Evolutionary conservation across 2,113 vertebrate genomes (phyloP).

Genomic region (Callospermophilus lateralis): DNA sequence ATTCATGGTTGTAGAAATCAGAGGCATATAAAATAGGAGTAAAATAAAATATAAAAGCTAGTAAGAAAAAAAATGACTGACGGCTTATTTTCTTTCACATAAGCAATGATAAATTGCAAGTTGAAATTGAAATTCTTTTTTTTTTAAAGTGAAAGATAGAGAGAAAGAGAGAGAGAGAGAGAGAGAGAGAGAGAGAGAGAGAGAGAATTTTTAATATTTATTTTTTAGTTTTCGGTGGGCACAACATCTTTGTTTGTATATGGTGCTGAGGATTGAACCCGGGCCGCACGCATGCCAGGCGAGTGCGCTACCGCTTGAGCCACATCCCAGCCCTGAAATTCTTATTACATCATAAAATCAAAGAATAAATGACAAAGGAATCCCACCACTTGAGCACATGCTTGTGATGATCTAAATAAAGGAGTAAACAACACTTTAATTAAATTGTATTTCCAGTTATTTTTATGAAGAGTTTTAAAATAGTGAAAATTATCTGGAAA

Average conservation of each 20-base stretch:
- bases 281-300: too few relatives aligned
- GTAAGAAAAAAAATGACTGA: not conserved
- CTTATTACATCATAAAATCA: conserved; percentile 3
- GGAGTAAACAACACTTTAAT: not conserved
- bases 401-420: not conserved
- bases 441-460: not conserved
- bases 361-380: not conserved
- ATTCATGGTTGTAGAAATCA: not conserved
- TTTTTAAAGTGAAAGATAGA: too few relatives aligned
- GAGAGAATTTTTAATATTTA: too few relatives aligned
- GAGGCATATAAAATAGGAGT: not conserved
- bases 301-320: too few relatives aligned
- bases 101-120: not conserved
- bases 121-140: not conserved
- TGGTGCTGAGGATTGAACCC: too few relatives aligned
- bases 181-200: too few relatives aligned
- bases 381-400: not conserved
- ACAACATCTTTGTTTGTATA: too few relatives aligned
- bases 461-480: not conserved
- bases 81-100: conserved; percentile 25
- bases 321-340: not conserved
- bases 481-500: conserved; percentile 39
- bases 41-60: not conserved
- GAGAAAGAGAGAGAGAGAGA: too few relatives aligned
- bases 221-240: too few relatives aligned